A percentile compares a stretch with the other conserved stretches of the same genome.
Conservation (phyloP, 2,113 vertebrate species). For the Oostethus manadensis region DNA sequence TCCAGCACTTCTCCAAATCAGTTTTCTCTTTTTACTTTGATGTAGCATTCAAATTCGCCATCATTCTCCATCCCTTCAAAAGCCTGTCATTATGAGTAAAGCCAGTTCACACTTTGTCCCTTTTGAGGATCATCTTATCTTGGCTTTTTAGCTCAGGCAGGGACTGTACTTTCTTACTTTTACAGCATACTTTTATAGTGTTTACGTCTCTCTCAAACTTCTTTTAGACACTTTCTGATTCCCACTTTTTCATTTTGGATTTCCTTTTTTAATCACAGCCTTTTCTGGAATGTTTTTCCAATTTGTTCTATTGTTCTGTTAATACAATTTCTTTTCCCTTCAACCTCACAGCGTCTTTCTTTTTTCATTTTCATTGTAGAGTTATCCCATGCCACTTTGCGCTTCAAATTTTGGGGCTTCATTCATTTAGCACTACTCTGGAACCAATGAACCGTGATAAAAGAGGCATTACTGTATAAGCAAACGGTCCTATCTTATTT, state of each 20-base stretch:
- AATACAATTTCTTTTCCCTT: conserved; percentile 1
- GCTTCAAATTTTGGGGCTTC: too few relatives aligned
- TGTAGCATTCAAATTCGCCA: conserved; percentile 38
- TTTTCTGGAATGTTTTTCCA: conserved; percentile 15
- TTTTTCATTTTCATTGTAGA: background rate
- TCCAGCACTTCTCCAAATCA: conserved; percentile 41
- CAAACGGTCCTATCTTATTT: too few relatives aligned
- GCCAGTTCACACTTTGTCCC: background rate
- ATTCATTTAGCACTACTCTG: too few relatives aligned
- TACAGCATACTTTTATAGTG: conserved; percentile 5
- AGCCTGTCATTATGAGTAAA: conserved; percentile 14
- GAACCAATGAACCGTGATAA: too few relatives aligned
- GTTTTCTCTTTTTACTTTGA: conserved; percentile 48
- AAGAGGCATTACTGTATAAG: too few relatives aligned
- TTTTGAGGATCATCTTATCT: conserved; percentile 9
- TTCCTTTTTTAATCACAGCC: conserved; percentile 19
- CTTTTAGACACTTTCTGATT: conserved; percentile 19
- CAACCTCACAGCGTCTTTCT: background rate
- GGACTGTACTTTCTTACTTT: background rate
- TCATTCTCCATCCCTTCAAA: conserved; percentile 16
- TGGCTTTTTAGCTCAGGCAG: conserved; percentile 10
- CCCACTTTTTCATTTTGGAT: conserved; percentile 7
- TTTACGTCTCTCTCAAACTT: conserved; percentile 15
- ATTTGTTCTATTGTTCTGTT: conserved; percentile 1
- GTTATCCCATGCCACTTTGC: too few relatives aligned